Base-by-base conservation (phyloP, 2,888 invertebrate genomes). In the Dendrolimus pini region DNA sequence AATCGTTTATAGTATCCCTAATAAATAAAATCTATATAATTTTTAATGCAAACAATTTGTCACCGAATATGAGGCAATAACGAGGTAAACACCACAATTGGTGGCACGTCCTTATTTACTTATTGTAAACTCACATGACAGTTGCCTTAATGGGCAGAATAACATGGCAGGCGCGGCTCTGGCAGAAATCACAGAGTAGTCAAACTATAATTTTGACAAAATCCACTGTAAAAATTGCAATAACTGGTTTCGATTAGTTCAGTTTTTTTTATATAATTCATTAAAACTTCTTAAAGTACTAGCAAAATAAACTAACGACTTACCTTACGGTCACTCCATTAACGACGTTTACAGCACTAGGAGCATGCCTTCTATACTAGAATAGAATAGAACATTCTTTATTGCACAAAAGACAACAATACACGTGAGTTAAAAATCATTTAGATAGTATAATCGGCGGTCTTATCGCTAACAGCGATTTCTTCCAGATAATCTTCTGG, bases 111-210 rank as follows among this genome's bases (percentile, higher is more conserved):
- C 83, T 82, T 90, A 89, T 90, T 90, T 90, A 89, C 89, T 89
- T 89, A 88, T 87, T 89, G 89, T 89, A 88, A 89, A 89, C 89
- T 88, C 85, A 83, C 86, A 88, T 91, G 91, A 90, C 91, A 91
- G 90, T 85, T 85, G 78, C 83, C 88, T 80, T 91, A 91, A 91
- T 91, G 75, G 86, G 83, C 76, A 78, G 77, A 85, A 87, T 90
- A 85, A 91, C 90, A 85, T 85, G 89, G 83, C 89, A 84, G 88
- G 88, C 70, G 85, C 80, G 88, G 74, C 82, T 62, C 63, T 65
- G 70, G 70, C 74, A 68, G 67, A 62, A 61, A 58, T 1, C 79
- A 77, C 68, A 80, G 80, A 82, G 52, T 71, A 65, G 56, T 56
- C 54, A 58, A 61, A 57, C 60, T 9, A 10, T 10, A 47, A 47